Evolutionary conservation across 2,888 invertebrate genomes (phyloP).

Genomic region (Aradus depressus): DNA sequence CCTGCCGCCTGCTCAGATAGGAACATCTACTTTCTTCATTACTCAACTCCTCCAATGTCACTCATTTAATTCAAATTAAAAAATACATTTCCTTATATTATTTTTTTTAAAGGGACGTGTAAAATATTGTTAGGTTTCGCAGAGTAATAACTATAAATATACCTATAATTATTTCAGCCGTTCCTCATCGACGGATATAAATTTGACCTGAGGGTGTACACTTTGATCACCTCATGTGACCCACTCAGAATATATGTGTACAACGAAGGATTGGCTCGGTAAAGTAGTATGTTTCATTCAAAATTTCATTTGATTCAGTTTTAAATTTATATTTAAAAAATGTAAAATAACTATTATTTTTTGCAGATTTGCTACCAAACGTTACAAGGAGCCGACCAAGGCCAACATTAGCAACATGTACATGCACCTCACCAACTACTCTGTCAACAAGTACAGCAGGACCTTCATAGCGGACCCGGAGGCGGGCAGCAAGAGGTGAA

Average conservation of each 20-base stretch:
- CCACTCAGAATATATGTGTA: conserved; percentile 81
- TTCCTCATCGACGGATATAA: conserved; percentile 84
- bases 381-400: conserved; percentile 71
- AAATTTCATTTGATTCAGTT: neutral
- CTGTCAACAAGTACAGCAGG: conserved; percentile 80
- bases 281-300: conserved; percentile 19
- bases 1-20: too few relatives aligned
- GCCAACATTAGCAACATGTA: conserved; percentile 76
- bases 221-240: conserved; percentile 79
- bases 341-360: neutral
- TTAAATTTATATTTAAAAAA: neutral
- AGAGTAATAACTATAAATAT: neutral
- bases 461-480: conserved; percentile 75
- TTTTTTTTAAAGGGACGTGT: too few relatives aligned
- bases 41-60: too few relatives aligned
- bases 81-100: too few relatives aligned
- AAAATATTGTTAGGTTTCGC: neutral
- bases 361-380: conserved; percentile 70
- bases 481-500: conserved; percentile 74
- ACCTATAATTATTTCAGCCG: conserved; percentile 44
- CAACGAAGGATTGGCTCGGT: conserved; percentile 80
- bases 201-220: conserved; percentile 82
- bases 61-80: too few relatives aligned
- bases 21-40: too few relatives aligned
- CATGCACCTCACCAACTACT: conserved; percentile 92